Base-by-base conservation (phyloP, 2,888 invertebrate genomes). In the Reticulitermes lucifugus region DNA sequence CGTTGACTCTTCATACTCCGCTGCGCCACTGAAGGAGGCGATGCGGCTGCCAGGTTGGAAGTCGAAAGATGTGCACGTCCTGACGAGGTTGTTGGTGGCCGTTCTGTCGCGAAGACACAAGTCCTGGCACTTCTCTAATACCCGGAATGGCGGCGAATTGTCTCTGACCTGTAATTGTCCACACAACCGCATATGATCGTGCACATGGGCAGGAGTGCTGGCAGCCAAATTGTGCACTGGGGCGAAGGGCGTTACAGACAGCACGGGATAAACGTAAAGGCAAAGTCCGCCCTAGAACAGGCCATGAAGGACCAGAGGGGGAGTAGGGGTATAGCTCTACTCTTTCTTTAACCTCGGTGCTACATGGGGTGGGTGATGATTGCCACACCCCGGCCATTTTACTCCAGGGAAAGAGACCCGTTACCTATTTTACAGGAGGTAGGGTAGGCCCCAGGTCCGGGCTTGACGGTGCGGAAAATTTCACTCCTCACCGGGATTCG, bases 41-140 rank as follows among this genome's bases (percentile, higher is more conserved):
- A 96, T 96, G 70, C 97, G 93, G 88, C 96, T 96, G 85, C 97
- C 98, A 0, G 97, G 97, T 91, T 97, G 96, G 90, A 97, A 98
- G 91, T 98, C 97, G 88, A 98, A 97, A 77, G 97, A 97, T 87
- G 96, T 95, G 90, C 97, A 98, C 1, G 96, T 94, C 87, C 97
- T 93, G 35, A 97, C 96, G 79, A 97, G 93, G 90, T 97, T 96
- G 90, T 96, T 96, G 18, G 95, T 94, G 7, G 93, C 93, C 1
- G 93, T 93, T 87, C 97, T 93, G 90, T 97, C 97, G 29, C 97
- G 93, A 86, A 97, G 91, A 89, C 97, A 98, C 18, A 97, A 91
- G 89, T 96, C 96, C 90, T 96, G 96, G 90, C 98, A 98, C 91
- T 97, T 97, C 90, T 97, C 97, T 88, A 98, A 91, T 14, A 97